Percentiles rank a stretch among this genome's conserved stretches.
Evolutionary conservation across 1,140 invertebrate species (phyloP).

Genomic region (Cepaea nemoralis): DNA sequence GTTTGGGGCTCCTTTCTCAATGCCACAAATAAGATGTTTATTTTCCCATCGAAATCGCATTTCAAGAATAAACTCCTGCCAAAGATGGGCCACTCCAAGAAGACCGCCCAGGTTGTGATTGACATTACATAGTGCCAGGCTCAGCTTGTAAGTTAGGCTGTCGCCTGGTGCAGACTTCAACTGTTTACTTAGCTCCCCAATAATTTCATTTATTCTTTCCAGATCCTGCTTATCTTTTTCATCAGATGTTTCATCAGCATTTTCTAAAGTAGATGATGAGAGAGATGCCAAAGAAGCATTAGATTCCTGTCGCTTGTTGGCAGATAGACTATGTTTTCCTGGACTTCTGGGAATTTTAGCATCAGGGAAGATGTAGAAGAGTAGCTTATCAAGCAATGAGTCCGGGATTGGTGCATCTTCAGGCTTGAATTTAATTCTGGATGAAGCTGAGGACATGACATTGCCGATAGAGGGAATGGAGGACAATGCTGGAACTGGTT

Average conservation of each 20-base stretch:
- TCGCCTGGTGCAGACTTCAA: slow-evolving; percentile 83
- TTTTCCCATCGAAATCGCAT: slow-evolving; percentile 91
- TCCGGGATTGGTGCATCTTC: slow-evolving; percentile 82
- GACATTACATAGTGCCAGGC: slow-evolving; percentile 85
- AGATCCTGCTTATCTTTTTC: slow-evolving; percentile 37
- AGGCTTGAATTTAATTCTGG: slow-evolving; percentile 64
- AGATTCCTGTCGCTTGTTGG: slow-evolving; percentile 5
- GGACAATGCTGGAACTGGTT: slow-evolving; percentile 61
- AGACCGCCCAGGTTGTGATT: slow-evolving; percentile 84
- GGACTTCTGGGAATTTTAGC: slow-evolving; percentile 76
- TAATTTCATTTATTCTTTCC: slow-evolving; percentile 37
- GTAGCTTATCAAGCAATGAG: slow-evolving; percentile 80
- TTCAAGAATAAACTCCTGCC: slow-evolving; percentile 92
- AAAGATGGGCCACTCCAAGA: slow-evolving; percentile 86
- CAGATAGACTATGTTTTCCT: background rate
- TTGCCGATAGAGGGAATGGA: slow-evolving; percentile 62
- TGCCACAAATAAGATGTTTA: slow-evolving; percentile 81
- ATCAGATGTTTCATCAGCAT: background rate
- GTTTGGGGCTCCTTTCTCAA: slow-evolving; percentile 81
- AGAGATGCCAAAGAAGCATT: slow-evolving; percentile 16
- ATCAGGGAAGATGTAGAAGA: slow-evolving; percentile 90
- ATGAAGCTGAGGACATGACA: slow-evolving; percentile 62
- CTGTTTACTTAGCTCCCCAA: slow-evolving; percentile 63
- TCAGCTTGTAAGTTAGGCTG: slow-evolving; percentile 86
- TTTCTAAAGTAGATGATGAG: slow-evolving; percentile 2